Evolutionary conservation across 2,888 invertebrate species (phyloP).

Genomic region (Dryomyza anilis): DNA sequence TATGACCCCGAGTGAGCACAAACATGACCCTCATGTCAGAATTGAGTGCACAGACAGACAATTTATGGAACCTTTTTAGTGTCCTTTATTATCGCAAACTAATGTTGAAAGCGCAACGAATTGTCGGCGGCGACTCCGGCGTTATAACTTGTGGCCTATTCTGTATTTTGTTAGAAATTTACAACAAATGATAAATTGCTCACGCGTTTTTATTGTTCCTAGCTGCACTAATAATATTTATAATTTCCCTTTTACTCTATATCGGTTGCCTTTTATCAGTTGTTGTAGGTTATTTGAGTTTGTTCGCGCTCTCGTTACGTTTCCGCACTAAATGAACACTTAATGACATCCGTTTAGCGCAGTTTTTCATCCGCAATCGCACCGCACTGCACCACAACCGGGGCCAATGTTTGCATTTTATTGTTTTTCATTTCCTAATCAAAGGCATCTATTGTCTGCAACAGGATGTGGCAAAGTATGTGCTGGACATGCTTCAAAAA

Average conservation of each 20-base stretch:
- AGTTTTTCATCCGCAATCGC: not conserved
- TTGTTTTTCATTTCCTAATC: slow-evolving; percentile 56
- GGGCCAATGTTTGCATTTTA: slow-evolving; percentile 9
- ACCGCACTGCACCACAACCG: slow-evolving; percentile 1
- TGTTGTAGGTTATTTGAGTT: slow-evolving; percentile 14
- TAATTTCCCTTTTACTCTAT: slow-evolving; percentile 34
- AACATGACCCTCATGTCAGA: slow-evolving; percentile 38
- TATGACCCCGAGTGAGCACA: slow-evolving; percentile 17
- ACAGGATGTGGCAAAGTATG: slow-evolving; percentile 19
- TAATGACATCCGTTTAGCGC: slow-evolving; percentile 50
- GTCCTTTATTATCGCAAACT: slow-evolving; percentile 8
- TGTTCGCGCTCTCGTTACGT: slow-evolving; percentile 24
- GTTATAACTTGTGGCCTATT: too few species aligned
- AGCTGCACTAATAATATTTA: slow-evolving; percentile 31
- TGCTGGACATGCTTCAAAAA: not conserved
- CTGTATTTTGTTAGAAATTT: slow-evolving; percentile 19
- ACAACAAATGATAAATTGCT: slow-evolving; percentile 23
- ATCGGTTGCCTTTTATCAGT: not conserved
- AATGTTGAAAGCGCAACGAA: slow-evolving; percentile 42
- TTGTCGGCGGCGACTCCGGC: too few species aligned
- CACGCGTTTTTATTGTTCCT: slow-evolving; percentile 24
- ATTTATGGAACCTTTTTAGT: not conserved
- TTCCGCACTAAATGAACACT: slow-evolving; percentile 41
- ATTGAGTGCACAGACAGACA: slow-evolving; percentile 5
- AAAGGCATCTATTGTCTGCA: slow-evolving; percentile 42